These are phyloP conservation scores for Loripinus fragilis DNA, from an alignment of 2,888 invertebrate species.

Conservation along the genomic window DNA sequence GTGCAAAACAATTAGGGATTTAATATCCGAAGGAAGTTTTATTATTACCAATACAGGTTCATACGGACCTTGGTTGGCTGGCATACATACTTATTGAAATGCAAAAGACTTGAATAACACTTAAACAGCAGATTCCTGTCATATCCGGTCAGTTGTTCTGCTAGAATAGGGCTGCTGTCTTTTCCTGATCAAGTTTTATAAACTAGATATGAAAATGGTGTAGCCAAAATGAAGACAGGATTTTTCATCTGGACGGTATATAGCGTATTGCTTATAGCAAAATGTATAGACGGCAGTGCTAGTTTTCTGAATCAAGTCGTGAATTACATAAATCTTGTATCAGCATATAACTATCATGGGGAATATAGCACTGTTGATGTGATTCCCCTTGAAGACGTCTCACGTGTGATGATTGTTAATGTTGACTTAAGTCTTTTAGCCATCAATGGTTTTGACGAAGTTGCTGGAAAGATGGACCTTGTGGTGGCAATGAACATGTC, in stretches of 20 bases:
- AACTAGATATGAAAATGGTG: no score
- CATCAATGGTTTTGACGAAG: slow-evolving; percentile 18
- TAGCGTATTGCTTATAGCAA: background rate
- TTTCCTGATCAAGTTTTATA: no score
- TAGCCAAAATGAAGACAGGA: no score
- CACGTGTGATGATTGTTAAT: background rate
- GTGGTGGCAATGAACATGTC: slow-evolving; percentile 4
- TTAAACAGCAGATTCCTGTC: no score
- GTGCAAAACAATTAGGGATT: no score
- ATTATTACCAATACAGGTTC: no score
- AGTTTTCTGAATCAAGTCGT: background rate
- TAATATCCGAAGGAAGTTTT: no score
- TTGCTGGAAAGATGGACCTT: slow-evolving; percentile 14
- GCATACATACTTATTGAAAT: no score
- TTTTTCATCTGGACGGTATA: background rate
- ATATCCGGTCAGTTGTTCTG: no score
- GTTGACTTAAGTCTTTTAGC: slow-evolving; percentile 1
- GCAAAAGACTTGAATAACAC: no score
- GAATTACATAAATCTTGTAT: slow-evolving; percentile 17
- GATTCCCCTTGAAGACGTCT: background rate
- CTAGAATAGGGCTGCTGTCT: no score
- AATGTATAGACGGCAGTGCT: background rate
- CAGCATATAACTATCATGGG: background rate
- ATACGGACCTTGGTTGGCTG: no score
- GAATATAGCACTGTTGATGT: background rate